Evolutionary conservation across 2,888 invertebrate genomes (phyloP).

Genomic region (Drosophila paranaensis): DNA sequence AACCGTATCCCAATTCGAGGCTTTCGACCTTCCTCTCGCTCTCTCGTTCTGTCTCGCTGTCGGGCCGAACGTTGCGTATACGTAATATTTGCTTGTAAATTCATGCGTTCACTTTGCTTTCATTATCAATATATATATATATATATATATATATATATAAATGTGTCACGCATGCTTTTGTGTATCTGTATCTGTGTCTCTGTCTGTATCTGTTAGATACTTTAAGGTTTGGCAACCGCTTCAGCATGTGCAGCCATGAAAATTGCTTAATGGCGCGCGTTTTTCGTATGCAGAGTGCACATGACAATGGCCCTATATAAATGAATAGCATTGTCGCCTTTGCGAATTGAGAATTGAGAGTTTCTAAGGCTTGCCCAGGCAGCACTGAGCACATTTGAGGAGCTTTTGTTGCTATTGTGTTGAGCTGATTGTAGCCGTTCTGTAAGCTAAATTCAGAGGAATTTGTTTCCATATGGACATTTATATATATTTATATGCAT

Average conservation of each 20-base stretch:
- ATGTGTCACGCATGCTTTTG: constrained; percentile 29
- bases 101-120: constrained; percentile 32
- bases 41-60: too few species aligned
- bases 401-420: background rate
- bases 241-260: background rate
- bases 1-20: constrained; percentile 14
- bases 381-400: background rate
- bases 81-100: constrained; percentile 38
- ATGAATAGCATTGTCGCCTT: background rate
- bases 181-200: constrained; percentile 1
- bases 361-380: background rate
- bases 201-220: constrained; percentile 19
- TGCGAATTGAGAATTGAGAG: background rate
- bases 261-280: background rate
- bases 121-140: constrained; percentile 14
- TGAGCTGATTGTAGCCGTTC: background rate
- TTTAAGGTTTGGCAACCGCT: constrained; percentile 5
- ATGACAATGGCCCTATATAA: constrained; percentile 6
- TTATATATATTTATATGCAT: too few species aligned
- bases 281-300: background rate
- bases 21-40: constrained; percentile 23
- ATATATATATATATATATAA: background rate
- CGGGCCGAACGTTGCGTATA: constrained; percentile 46
- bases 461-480: too few species aligned
- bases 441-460: too few species aligned